Evolutionary conservation across 1,140 invertebrate genomes (phyloP).

Genomic region (Neodiprion pinetum): DNA sequence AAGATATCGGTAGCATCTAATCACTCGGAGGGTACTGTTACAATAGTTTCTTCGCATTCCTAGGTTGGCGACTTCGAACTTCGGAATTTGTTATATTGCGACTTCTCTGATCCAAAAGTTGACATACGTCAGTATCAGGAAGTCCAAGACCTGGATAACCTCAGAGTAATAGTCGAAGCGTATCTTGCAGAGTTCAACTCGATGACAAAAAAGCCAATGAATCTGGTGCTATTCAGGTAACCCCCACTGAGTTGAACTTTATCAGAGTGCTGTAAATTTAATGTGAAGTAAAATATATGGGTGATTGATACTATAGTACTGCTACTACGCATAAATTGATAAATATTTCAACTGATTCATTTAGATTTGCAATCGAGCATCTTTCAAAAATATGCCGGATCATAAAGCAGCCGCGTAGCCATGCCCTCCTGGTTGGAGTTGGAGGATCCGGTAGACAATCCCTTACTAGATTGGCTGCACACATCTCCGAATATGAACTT

Average conservation of each 20-base stretch:
- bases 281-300: background rate
- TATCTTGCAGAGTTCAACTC: slow-evolving; percentile 94
- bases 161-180: slow-evolving; percentile 86
- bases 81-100: slow-evolving; percentile 90
- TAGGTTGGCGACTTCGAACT: slow-evolving; percentile 81
- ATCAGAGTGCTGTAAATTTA: background rate
- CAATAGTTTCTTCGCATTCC: slow-evolving; percentile 16
- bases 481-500: slow-evolving; percentile 93
- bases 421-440: slow-evolving; percentile 86
- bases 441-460: slow-evolving; percentile 94
- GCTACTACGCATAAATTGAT: background rate
- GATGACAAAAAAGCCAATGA: slow-evolving; percentile 98
- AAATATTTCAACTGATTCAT: slow-evolving; percentile 24
- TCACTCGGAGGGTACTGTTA: slow-evolving; percentile 20
- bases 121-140: slow-evolving; percentile 89
- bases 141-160: slow-evolving; percentile 81
- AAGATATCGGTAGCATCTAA: slow-evolving; percentile 9
- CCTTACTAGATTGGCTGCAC: slow-evolving; percentile 85
- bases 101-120: slow-evolving; percentile 93
- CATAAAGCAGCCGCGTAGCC: slow-evolving; percentile 88
- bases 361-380: slow-evolving; percentile 92
- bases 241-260: background rate
- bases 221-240: slow-evolving; percentile 90
- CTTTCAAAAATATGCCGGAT: slow-evolving; percentile 90
- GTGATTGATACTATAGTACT: background rate